phyloP scores from a whole-genome alignment of 2,888 invertebrate genomes.

The Dasypogon diadema region DNA sequence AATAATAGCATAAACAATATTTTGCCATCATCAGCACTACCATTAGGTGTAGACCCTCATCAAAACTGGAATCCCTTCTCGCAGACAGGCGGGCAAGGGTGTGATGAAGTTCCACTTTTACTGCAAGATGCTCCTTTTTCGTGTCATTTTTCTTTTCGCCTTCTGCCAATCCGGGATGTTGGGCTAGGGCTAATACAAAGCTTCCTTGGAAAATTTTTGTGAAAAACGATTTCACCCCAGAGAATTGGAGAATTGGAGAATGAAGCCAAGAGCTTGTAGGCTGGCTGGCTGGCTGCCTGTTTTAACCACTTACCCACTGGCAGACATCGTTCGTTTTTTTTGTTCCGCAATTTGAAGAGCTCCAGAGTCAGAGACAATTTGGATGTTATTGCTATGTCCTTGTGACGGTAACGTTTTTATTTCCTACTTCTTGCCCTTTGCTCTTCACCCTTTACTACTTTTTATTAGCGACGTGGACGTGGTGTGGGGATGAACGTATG shows the following conservation, averaged over 20 bases:
- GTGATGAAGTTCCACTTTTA: too few relatives aligned
- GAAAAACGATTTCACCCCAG: not conserved
- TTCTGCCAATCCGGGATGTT: not conserved
- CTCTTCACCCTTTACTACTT: too few relatives aligned
- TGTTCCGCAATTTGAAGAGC: not conserved
- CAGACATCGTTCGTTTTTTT: slow-evolving; percentile 6
- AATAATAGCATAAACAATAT: slow-evolving; percentile 46
- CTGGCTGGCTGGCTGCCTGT: too few relatives aligned
- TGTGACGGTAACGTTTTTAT: not conserved
- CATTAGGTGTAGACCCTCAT: slow-evolving; percentile 24
- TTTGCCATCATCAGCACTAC: slow-evolving; percentile 33
- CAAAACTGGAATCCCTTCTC: not conserved
- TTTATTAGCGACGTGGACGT: too few relatives aligned
- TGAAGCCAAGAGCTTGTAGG: not conserved
- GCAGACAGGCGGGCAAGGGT: not conserved
- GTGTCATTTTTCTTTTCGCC: not conserved
- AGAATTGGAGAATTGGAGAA: slow-evolving; percentile 7
- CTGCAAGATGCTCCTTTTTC: not conserved
- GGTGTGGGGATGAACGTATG: too few relatives aligned
- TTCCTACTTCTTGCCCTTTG: too few relatives aligned
- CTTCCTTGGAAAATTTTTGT: not conserved
- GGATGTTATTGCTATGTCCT: not conserved
- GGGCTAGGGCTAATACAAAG: not conserved
- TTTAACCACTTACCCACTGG: not conserved
- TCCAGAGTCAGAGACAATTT: too few relatives aligned